Percentiles rank a stretch among this genome's conserved stretches.
phyloP scores from a whole-genome alignment of 2,797 vertebrate genomes.

The Gila robusta region DNA sequence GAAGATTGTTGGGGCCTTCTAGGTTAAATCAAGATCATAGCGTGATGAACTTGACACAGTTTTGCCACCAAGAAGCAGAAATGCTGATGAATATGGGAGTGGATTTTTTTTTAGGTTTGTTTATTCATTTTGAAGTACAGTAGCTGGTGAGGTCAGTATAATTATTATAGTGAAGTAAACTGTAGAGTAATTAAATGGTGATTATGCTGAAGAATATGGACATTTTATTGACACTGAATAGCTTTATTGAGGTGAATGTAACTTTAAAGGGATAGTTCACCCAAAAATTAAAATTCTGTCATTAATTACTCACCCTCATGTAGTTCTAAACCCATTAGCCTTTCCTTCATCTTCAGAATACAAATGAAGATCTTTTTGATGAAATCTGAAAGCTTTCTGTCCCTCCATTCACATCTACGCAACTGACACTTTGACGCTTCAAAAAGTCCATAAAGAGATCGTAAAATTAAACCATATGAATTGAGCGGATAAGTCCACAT shows the following conservation, averaged over 20 bases:
- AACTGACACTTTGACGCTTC: too few relatives aligned
- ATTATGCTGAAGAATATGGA: not conserved
- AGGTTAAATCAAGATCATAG: slow-evolving; percentile 61
- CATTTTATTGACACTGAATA: not conserved
- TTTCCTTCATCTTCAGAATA: too few relatives aligned
- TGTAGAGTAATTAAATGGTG: not conserved
- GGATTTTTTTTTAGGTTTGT: not conserved
- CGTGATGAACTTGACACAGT: slow-evolving; percentile 48
- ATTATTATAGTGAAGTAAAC: not conserved
- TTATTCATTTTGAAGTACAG: not conserved
- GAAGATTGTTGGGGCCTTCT: slow-evolving; percentile 37
- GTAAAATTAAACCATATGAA: too few relatives aligned
- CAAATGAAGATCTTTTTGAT: too few relatives aligned
- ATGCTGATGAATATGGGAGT: slow-evolving; percentile 34
- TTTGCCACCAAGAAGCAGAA: slow-evolving; percentile 25
- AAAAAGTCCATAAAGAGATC: too few relatives aligned
- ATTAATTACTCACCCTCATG: too few relatives aligned
- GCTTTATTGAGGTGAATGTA: not conserved
- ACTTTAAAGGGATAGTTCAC: too few relatives aligned
- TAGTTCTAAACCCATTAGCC: too few relatives aligned
- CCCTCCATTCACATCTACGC: too few relatives aligned
- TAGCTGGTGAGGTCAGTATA: not conserved
- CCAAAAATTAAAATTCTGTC: too few relatives aligned
- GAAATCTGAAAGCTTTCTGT: too few relatives aligned
- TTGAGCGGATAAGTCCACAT: too few relatives aligned